Base-by-base conservation (phyloP, 2,797 vertebrate genomes). In the Rhadinocentrus ornatus region DNA sequence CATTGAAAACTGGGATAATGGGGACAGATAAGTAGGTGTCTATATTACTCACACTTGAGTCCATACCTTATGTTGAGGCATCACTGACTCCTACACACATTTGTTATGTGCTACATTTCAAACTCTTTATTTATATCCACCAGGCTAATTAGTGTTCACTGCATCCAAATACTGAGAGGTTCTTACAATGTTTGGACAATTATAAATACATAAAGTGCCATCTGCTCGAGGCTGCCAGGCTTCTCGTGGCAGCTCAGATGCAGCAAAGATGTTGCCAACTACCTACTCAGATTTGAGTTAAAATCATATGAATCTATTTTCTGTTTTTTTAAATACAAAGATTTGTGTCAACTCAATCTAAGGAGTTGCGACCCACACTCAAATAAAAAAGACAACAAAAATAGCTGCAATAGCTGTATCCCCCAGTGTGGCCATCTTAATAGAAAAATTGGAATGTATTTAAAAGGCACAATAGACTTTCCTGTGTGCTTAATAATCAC, bases 171-270 rank as follows among this genome's bases (percentile, higher is more conserved):
- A 85, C 86, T 85, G 91, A 89, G 86, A 85, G 87, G 80, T 89
- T 90, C 87, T 90, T 90, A 86, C 86, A 92, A 89, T 92, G 89
- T 91, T 93, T 91, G 89, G 87, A 89, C 90, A 88, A 88, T 93
- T 92, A 91, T 90, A 89, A 91, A 88, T 89, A 88, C 89, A 93
- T 91, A 92, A 93, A 90, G 83, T 63, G 54, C 91, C 91, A 93
- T 93, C 90, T 93, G 91, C 77, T 87, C 79, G 7, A 71, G 77
- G 70, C 84, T 83, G 88, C 90, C 87, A 83, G 77, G 73, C 81
- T 81, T 86, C 74, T 69, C 72, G 69, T 86, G 82, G 83, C 86
- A 92, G 88, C 86, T 75, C 78, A 89, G 83, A 93, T 81, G 81
- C 66, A 86, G 74, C 71, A 79, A 82, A 70, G 61, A 55, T 77